Base-by-base conservation (phyloP, 1,140 invertebrate genomes). In the Hirudo medicinalis region DNA sequence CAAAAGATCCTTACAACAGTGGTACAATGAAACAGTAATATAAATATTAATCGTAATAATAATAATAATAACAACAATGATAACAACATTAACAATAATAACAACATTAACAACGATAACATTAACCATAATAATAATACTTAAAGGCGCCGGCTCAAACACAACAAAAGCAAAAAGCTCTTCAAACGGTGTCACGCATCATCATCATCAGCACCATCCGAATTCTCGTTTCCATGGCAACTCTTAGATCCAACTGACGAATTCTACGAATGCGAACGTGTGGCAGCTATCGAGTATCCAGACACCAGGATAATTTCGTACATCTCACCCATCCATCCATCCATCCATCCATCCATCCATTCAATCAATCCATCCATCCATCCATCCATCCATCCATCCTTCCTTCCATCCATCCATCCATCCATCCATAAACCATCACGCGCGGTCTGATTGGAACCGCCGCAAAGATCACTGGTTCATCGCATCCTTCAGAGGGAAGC, bases 351-450 rank as follows among this genome's bases (percentile, higher is more conserved):
- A 63, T 60, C 55, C 55, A 15, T 60, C 55, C 55, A 60, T 15
- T 27, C 55, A 8, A 60, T 60, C 57, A 9, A 63, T 9, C 57
- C 57, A 63, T 20, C 57, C 57, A 63, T 63, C 20, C 57, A 27
- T 63, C 19, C 57, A 13, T 27, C 57, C 11, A 13, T 32, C 57
- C 11, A 63, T 63, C 55, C n/a, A 60, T 60, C 55, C 55, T 6
- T n/a, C 55, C 55, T 6, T 60, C 55, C 55, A n/a, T 60, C 55
- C 55, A n/a, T 60, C 55, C 55, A 60, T 60, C 55, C 55, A 60
- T 27, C 55, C 55, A 60, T 22, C 27, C 55, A 60, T 60, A n/a
- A n/a, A 60, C 4, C 29, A 25, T 32, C 57, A 27, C 57, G 8
- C 57, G 8, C 5, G 3, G 22, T 2, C 57, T n/a, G 22, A 49